Evolutionary conservation across 2,888 invertebrate genomes (phyloP).

Genomic region (Phania funesta): DNA sequence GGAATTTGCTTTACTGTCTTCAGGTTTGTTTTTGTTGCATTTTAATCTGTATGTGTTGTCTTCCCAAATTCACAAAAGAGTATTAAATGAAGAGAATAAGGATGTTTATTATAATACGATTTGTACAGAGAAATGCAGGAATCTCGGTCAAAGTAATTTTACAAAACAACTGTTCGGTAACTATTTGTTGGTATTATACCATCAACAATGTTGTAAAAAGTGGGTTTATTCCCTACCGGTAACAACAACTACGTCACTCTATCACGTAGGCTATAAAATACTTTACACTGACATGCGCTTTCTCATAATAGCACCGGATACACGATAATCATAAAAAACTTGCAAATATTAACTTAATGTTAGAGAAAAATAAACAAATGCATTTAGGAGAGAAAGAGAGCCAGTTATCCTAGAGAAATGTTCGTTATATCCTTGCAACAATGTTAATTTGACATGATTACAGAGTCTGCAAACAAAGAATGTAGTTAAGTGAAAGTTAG

Average conservation of each 20-base stretch:
- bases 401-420: background rate
- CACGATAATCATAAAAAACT: conserved; percentile 1
- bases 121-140: conserved; percentile 55
- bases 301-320: background rate
- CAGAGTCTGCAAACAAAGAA: conserved; percentile 61
- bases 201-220: conserved; percentile 51
- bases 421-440: conserved; percentile 53
- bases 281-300: conserved; percentile 47
- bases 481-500: conserved; percentile 62
- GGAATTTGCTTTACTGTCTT: conserved; percentile 51
- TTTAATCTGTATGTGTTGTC: conserved; percentile 29
- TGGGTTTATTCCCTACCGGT: conserved; percentile 51
- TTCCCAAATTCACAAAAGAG: conserved; percentile 48
- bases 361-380: background rate
- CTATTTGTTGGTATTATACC: conserved; percentile 46
- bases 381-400: conserved; percentile 5
- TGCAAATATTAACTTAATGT: background rate
- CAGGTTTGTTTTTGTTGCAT: conserved; percentile 26
- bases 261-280: conserved; percentile 40
- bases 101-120: conserved; percentile 15
- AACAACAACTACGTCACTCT: conserved; percentile 56
- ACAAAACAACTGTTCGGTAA: conserved; percentile 73
- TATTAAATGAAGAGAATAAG: conserved; percentile 35
- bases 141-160: conserved; percentile 81
- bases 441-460: conserved; percentile 65